These are phyloP conservation scores for Nebria salina DNA, from an alignment of 2,888 invertebrate species.

Conservation along the genomic window DNA sequence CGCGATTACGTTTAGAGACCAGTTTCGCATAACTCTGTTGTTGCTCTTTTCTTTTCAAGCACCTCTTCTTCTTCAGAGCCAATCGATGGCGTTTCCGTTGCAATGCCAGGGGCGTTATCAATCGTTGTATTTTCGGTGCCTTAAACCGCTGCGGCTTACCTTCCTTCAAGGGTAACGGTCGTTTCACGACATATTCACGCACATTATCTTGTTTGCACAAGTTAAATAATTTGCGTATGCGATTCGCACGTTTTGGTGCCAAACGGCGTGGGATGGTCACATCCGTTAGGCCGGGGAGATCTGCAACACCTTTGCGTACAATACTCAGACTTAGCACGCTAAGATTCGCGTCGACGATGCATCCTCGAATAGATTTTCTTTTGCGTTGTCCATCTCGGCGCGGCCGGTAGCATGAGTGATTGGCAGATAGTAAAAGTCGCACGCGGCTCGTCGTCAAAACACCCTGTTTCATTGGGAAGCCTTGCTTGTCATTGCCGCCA, in stretches of 20 bases:
- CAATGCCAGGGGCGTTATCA: constrained; percentile 77
- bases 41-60: constrained; percentile 73
- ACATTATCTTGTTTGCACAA: constrained; percentile 82
- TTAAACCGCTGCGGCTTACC: constrained; percentile 69
- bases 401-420: constrained; percentile 93
- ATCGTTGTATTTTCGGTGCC: constrained; percentile 83
- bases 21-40: constrained; percentile 79
- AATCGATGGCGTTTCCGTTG: constrained; percentile 76
- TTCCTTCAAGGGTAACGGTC: constrained; percentile 69
- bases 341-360: constrained; percentile 96
- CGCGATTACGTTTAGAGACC: constrained; percentile 77
- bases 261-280: constrained; percentile 79
- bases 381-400: constrained; percentile 94
- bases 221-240: constrained; percentile 82
- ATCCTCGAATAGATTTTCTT: constrained; percentile 97
- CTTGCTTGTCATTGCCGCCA: constrained; percentile 99
- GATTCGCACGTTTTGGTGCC: constrained; percentile 81
- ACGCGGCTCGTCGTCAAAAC: constrained; percentile 94
- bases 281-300: constrained; percentile 78
- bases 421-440: constrained; percentile 89
- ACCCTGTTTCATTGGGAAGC: constrained; percentile 99
- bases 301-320: constrained; percentile 91
- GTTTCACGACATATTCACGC: constrained; percentile 78
- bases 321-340: constrained; percentile 92
- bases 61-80: constrained; percentile 75